phyloP scores from a whole-genome alignment of 2,888 invertebrate genomes.

The Theretra japonica region DNA sequence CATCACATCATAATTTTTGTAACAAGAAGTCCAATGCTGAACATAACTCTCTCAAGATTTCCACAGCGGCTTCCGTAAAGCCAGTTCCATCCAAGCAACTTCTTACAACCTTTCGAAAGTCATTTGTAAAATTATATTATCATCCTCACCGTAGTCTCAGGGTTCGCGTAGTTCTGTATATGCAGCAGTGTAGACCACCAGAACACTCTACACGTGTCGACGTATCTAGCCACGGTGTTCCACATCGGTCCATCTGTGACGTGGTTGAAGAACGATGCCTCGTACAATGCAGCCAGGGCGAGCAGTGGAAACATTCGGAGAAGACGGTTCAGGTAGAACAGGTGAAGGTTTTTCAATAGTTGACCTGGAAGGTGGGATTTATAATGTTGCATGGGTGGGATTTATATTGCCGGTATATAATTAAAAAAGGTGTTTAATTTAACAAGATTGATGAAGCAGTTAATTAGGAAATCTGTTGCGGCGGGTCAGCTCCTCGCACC shows the following conservation, averaged over 20 bases:
- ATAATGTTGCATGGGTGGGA: too few species aligned
- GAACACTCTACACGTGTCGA: constrained; percentile 51
- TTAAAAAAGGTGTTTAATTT: too few species aligned
- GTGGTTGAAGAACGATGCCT: constrained; percentile 55
- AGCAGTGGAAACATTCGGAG: constrained; percentile 65
- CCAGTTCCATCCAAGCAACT: too few species aligned
- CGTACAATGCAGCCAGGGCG: constrained; percentile 53
- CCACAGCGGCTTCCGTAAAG: too few species aligned
- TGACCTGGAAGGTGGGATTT: constrained; percentile 38
- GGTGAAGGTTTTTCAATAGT: constrained; percentile 56
- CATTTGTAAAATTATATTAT: neutral
- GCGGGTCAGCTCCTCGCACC: too few species aligned
- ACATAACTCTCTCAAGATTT: too few species aligned
- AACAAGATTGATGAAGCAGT: too few species aligned
- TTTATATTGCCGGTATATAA: too few species aligned
- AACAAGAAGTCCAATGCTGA: too few species aligned
- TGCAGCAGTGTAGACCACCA: constrained; percentile 68
- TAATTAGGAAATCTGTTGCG: too few species aligned
- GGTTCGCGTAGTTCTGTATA: constrained; percentile 62
- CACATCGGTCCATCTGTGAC: constrained; percentile 60
- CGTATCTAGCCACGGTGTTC: constrained; percentile 38
- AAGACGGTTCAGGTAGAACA: constrained; percentile 62
- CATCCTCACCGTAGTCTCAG: constrained; percentile 46
- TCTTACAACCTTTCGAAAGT: neutral
- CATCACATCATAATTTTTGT: too few species aligned